Evolutionary conservation across 2,797 vertebrate genomes (phyloP).

Genomic region (Poecile montanus): DNA sequence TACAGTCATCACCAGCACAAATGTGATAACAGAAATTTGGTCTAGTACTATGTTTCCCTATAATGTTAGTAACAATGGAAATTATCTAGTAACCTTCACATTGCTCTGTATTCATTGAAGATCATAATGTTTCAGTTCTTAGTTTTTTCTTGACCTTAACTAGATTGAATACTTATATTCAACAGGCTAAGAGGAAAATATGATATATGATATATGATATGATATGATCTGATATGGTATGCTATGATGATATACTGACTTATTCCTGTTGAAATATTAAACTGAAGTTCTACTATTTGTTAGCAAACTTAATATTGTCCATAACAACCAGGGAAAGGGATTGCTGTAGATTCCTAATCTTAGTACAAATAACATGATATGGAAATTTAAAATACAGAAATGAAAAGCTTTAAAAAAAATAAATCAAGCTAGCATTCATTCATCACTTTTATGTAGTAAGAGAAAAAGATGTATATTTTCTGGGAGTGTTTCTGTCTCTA

Average conservation of each 20-base stretch:
- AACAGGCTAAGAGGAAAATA: background rate
- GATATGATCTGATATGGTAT: no score
- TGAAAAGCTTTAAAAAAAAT: background rate
- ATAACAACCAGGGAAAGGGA: background rate
- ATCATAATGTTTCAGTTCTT: background rate
- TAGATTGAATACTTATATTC: background rate
- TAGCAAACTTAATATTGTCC: background rate
- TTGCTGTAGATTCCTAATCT: background rate
- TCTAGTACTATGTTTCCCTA: background rate
- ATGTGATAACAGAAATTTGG: background rate
- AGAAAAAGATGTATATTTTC: background rate
- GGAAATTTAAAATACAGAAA: background rate
- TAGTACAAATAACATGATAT: background rate
- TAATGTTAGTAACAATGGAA: background rate
- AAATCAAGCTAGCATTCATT: background rate
- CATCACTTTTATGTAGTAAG: background rate
- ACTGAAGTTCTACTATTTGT: background rate
- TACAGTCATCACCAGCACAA: background rate
- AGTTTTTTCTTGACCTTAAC: background rate
- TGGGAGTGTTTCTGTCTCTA: background rate
- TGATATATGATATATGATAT: fast-evolving
- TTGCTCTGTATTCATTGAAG: background rate
- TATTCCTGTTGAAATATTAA: background rate
- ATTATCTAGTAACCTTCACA: background rate
- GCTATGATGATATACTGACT: background rate